phyloP scores from a whole-genome alignment of 1,140 invertebrate species.

The Helicoverpa armigera region DNA sequence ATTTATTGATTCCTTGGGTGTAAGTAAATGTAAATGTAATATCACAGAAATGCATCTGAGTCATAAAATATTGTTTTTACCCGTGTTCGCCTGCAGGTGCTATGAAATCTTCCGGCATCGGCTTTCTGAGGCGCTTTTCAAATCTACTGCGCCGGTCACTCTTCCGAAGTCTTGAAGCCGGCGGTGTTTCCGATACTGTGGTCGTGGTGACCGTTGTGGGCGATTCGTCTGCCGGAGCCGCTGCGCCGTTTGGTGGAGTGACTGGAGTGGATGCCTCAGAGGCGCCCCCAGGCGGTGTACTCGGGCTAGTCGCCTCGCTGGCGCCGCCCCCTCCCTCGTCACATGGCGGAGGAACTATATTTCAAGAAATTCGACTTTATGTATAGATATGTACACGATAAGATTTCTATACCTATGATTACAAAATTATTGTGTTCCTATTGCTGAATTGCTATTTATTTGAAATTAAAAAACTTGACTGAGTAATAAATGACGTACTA shows the following conservation, averaged over 20 bases:
- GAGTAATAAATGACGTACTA: too few relatives aligned
- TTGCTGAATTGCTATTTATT: too few relatives aligned
- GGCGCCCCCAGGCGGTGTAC: background rate
- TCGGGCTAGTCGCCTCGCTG: background rate
- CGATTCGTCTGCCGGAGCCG: too few relatives aligned
- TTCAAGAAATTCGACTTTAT: background rate
- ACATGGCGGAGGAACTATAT: conserved; percentile 12
- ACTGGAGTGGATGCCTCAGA: background rate
- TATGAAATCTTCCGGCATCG: background rate
- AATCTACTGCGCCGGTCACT: background rate
- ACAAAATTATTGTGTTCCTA: too few relatives aligned
- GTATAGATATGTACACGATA: background rate
- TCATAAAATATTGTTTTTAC: background rate
- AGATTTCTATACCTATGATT: too few relatives aligned
- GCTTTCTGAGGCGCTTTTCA: background rate
- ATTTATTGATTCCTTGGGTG: too few relatives aligned
- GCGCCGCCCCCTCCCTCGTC: background rate
- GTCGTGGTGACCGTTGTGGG: too few relatives aligned
- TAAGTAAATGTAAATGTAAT: too few relatives aligned
- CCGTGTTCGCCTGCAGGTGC: background rate
- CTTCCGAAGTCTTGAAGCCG: too few relatives aligned
- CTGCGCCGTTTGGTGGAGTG: background rate
- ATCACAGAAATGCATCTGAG: background rate
- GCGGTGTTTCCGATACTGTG: too few relatives aligned
- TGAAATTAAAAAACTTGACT: too few relatives aligned